Evolutionary conservation across 2,797 vertebrate genomes (phyloP), one percentile per base, ranked within the genome.

Genomic region (Dendrocincla tyrannina): DNA sequence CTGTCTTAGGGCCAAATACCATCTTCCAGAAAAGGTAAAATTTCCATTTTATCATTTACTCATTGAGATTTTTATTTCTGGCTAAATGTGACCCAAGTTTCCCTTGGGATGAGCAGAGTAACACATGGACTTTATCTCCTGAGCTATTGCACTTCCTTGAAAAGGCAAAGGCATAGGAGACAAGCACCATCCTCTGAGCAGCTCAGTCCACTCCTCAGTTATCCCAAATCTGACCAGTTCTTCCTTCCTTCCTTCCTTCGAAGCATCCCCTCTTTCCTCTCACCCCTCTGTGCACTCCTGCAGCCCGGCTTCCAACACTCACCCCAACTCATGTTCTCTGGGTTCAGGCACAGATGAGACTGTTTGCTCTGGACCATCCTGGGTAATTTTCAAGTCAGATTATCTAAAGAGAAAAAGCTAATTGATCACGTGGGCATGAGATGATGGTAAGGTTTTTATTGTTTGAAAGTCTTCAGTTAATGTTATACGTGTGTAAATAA

Each of bases 321-420:
- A 12, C 18, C 33, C 42, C 0, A 0, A 1, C 19, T 62, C 1
- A 0, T 49, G 16, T 55, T 75, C 30, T 60, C 35, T 39, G 52
- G 41, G 28, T 68, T 60, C 30, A 35, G 50, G 17, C 30, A 59
- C 10, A 63, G 55, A 79, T 39, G 56, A 67, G 79, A 25, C 23
- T 20, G 5, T 37, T 56, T 12, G 4, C 28, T 72, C 56, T 73
- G 46, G 72, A 89, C 52, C 32, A 44, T 18, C 20, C 66, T 28
- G 35, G n/a, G 46, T 70, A 79, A 81, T 88, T 73, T 88, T 47
- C 59, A 56, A 52, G 67, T 68, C 53, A 55, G 58, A 67, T 79
- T 58, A 80, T 55, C 73, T 70, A 13, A 0, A 1, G 53, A 82
- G 47, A 30, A 84, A 81, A 84, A 73, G 9, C 13, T 78, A 77